These are phyloP conservation scores for Corvus cornix DNA, from an alignment of 2,113 vertebrate genomes.

Conservation along the genomic window DNA sequence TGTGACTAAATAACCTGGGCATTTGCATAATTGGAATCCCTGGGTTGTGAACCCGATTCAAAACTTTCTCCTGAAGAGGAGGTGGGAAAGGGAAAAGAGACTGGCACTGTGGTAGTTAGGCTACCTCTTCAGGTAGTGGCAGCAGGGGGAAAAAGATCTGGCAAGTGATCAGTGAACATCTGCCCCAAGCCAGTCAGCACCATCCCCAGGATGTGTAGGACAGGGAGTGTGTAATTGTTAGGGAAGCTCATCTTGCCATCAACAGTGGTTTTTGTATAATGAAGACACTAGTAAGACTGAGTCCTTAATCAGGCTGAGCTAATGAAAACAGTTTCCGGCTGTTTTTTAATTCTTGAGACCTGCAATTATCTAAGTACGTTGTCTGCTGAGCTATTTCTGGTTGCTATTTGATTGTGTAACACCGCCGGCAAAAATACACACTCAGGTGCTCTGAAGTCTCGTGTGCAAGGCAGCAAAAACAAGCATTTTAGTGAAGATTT, in stretches of 20 bases:
- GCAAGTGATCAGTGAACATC: not conserved
- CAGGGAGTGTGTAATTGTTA: not conserved
- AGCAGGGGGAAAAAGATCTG: rapidly evolving
- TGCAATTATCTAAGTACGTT: not conserved
- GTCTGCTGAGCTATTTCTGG: not conserved
- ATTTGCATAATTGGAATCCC: not conserved
- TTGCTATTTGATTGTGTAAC: not conserved
- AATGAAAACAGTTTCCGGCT: not conserved
- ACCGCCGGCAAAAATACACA: not conserved
- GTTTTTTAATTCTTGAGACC: not conserved
- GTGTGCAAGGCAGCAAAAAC: not conserved
- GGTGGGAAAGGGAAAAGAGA: not conserved
- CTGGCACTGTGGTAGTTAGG: not conserved
- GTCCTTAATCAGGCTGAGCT: not conserved
- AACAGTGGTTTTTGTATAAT: not conserved
- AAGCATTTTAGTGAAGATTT: not conserved
- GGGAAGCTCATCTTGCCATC: not conserved
- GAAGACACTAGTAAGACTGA: not conserved
- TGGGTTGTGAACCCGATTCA: not conserved
- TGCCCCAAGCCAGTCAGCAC: not conserved
- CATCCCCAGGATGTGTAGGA: not conserved
- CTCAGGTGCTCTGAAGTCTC: not conserved
- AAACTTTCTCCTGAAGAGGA: not conserved
- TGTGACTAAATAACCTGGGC: not conserved
- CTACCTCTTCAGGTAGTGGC: not conserved